Evolutionary conservation across 2,797 vertebrate species (phyloP), one percentile per base, ranked within the genome.

Genomic region (Liparis tanakae): DNA sequence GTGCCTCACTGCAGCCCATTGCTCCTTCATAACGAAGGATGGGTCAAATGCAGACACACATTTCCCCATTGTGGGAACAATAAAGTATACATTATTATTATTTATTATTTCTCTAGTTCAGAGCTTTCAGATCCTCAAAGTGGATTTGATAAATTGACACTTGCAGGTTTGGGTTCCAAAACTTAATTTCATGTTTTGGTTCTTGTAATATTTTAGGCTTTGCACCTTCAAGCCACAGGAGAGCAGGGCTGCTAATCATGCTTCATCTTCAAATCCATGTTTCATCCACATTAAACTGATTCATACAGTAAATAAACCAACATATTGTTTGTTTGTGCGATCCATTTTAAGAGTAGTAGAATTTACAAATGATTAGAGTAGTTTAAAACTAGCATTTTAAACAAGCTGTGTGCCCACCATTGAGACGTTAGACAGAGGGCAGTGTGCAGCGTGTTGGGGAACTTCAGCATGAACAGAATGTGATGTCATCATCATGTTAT

Each of bases 91-190:
- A n/a, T n/a, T n/a, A n/a, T n/a, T n/a, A n/a, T n/a, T n/a, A n/a
- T n/a, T n/a, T n/a, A n/a, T n/a, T 46, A 15, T 65, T 79, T 48
- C 55, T 37, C 82, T 70, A 25, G 12, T 69, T 71, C 15, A 55
- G 43, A 54, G 59, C 20, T 7, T 18, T 46, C 44, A 18, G 37
- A 85, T 81, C 69, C 61, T 20, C 41, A 70, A n/a, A n/a, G 13
- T 70, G 73, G 67, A 76, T 76, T 67, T 53, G 37, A 33, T 78
- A 37, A 73, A 74, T 60, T 72, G 85, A 85, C 77, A 73, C 67
- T 36, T 37, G 50, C 30, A 7, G 1, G 25, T 36, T 46, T 10
- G 18, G 5, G 48, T 55, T 37, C 56, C 20, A 3, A 0, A 34
- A 63, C 34, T 10, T 4, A 10, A 51, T 41, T 22, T 4, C 43